These are phyloP conservation scores for Conger conger DNA, from an alignment of 2,113 vertebrate species.

Conservation along the genomic window DNA sequence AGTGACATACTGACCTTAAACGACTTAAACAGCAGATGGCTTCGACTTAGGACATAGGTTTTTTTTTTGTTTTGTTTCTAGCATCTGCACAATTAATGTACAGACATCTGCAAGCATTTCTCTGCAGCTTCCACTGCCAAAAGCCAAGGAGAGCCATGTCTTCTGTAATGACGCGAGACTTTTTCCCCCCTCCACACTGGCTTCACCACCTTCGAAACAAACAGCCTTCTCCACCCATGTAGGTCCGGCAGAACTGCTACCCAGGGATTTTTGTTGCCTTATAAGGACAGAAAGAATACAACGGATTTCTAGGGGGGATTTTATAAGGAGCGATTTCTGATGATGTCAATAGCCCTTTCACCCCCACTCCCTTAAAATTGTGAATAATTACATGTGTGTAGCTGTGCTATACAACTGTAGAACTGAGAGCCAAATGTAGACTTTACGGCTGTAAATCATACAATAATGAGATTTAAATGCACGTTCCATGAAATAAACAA, in stretches of 20 bases:
- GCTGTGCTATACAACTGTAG: constrained; percentile 35
- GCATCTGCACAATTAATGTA: constrained; percentile 68
- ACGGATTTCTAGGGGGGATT: constrained; percentile 53
- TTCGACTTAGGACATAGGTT: constrained; percentile 54
- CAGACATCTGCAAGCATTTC: constrained; percentile 73
- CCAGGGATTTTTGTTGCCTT: constrained; percentile 60
- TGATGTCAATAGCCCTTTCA: constrained; percentile 56
- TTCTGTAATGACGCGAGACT: constrained; percentile 53
- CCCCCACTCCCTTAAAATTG: constrained; percentile 50
- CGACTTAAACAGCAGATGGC: constrained; percentile 81
- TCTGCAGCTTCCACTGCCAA: constrained; percentile 63
- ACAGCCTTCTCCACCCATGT: constrained; percentile 49
- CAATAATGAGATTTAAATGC: constrained; percentile 34
- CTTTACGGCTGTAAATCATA: constrained; percentile 32
- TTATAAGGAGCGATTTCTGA: constrained; percentile 59
- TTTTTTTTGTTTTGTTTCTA: constrained; percentile 54
- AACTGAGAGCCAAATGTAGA: not conserved
- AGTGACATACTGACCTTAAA: constrained; percentile 66
- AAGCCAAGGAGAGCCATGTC: constrained; percentile 55
- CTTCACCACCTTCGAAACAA: constrained; percentile 67
- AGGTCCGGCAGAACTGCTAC: constrained; percentile 52
- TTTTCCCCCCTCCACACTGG: constrained; percentile 51
- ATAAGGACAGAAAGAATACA: constrained; percentile 64
- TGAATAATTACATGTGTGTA: constrained; percentile 15
- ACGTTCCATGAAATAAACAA: not conserved